phyloP scores from a whole-genome alignment of 2,888 invertebrate genomes.

The Melinopterus prodromus region DNA sequence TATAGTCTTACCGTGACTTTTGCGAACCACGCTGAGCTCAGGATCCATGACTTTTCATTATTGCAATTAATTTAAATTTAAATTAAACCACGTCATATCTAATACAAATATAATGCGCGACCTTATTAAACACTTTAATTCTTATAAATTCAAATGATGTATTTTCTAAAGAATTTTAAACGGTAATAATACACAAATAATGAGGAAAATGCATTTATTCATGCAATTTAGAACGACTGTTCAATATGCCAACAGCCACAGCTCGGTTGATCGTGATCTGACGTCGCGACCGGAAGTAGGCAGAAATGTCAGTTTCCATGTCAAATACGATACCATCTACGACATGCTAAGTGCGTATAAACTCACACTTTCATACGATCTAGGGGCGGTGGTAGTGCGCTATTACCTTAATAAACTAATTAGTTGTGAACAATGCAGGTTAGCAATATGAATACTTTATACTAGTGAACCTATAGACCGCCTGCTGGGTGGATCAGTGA shows the following conservation, averaged over 20 bases:
- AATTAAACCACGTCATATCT: background rate
- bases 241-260: background rate
- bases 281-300: conserved; percentile 33
- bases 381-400: background rate
- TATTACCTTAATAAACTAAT: conserved; percentile 18
- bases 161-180: background rate
- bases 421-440: background rate
- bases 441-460: background rate
- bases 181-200: background rate
- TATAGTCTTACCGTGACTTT: background rate
- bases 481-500: no score
- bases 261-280: background rate
- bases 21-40: background rate
- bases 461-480: no score
- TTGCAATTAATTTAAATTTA: background rate
- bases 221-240: background rate
- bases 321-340: conserved; percentile 35
- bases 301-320: conserved; percentile 38
- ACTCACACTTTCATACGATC: conserved; percentile 5
- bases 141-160: background rate
- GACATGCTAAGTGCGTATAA: conserved; percentile 9
- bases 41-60: background rate
- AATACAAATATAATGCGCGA: background rate
- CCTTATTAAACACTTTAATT: background rate
- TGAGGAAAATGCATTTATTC: background rate